Evolutionary conservation across 2,797 vertebrate species (phyloP), one percentile per base, ranked within the genome.

Genomic region (Manis pentadactyla): DNA sequence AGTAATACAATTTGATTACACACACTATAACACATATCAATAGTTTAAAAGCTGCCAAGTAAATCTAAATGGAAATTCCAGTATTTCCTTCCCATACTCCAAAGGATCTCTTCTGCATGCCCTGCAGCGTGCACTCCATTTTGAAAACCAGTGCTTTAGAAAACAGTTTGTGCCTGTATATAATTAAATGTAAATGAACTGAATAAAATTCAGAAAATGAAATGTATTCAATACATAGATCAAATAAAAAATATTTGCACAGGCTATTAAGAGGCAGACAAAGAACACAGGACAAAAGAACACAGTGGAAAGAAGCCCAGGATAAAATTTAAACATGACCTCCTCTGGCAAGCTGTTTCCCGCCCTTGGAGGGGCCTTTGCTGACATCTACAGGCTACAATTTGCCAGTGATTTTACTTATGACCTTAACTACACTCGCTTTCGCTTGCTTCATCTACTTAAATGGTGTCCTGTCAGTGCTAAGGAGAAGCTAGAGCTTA

Each of bases 301-400:
- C 7, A 6, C 1, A 10, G 12, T 51, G 59, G 10, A 34, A 73
- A 55, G 68, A 69, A 55, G 53, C 23, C 57, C 14, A 51, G 49
- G n/a, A 49, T 2, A 78, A 93, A 69, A 88, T 55, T 49, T 15
- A 59, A 94, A 86, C 37, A 5, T n/a, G 34, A 21, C 34, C 57
- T 73, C 63, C 59, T 59, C 39, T 7, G 23, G n/a, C 3, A 29
- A 66, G 39, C 46, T 21, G 64, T 23, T 85, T 85, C 39, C 27
- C 66, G 66, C n/a, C 29, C 21, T 27, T 19, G 7, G 1, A 17
- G 29, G 57, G 59, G 82, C 63, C 37, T 93, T 66, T 88, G 95
- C 77, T 87, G 95, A 81, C 92, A 94, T 49, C 94, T 97, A 63
- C 25, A 57, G 95, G 92, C n/a, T 57, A 37, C 4, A 34, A 2